Conservation (phyloP, 1,140 invertebrate species). For the Subanguina moxae region DNA sequence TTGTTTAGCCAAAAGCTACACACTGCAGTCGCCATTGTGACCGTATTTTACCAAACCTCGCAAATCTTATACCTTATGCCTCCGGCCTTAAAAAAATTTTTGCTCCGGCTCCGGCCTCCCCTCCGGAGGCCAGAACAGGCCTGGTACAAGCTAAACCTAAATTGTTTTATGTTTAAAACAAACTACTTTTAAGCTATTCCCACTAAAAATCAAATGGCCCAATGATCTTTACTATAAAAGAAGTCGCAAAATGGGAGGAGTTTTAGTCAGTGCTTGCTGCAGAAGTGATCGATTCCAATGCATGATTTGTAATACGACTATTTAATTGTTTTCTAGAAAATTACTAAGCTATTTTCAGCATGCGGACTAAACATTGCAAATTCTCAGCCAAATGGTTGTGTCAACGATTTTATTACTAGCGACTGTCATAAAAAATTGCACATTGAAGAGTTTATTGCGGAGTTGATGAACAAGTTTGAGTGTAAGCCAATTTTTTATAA, state of each 20-base stretch:
- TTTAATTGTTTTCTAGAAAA: conserved; percentile 5
- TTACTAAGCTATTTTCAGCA: conserved; percentile 62
- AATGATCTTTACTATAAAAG: conserved; percentile 84
- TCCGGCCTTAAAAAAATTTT: too few species aligned
- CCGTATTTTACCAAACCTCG: too few species aligned
- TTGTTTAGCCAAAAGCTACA: too few species aligned
- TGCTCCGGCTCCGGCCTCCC: too few species aligned
- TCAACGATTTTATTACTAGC: conserved; percentile 70
- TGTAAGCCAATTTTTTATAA: conserved; percentile 61
- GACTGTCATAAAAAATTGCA: conserved; percentile 26
- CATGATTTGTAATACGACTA: conserved; percentile 69
- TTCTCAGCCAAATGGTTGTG: conserved; percentile 75
- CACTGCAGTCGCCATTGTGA: too few species aligned
- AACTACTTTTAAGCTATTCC: conserved; percentile 61
- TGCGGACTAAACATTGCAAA: conserved; percentile 82
- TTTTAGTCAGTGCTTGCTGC: conserved; percentile 72
- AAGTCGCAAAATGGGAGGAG: conserved; percentile 78
- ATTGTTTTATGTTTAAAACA: too few species aligned
- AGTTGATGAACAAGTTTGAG: conserved; percentile 62
- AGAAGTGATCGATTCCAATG: conserved; percentile 66
- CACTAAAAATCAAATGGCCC: conserved; percentile 82
- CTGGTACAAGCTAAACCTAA: too few species aligned
- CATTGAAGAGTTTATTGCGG: conserved; percentile 59
- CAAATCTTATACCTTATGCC: too few species aligned
- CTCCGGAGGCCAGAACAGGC: too few species aligned